A percentile compares a stretch with the other conserved stretches of the same genome.
These are phyloP conservation scores for Acrobasis suavella DNA, from an alignment of 2,888 invertebrate genomes.

Conservation along the genomic window DNA sequence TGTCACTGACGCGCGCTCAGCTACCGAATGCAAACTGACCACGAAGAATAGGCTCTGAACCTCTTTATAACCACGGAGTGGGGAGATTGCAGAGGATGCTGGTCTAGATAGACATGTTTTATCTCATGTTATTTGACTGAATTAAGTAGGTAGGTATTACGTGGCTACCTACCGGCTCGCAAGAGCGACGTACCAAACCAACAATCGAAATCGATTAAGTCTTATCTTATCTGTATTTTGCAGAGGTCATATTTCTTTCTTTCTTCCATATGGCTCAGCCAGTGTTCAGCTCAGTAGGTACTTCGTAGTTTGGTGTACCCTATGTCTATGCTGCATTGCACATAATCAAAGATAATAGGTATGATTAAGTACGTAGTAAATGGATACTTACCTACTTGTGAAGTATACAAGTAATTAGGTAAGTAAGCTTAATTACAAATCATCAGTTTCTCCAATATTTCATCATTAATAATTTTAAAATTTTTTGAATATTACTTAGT, in stretches of 20 bases:
- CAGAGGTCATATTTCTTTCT: no score
- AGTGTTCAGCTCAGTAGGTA: neutral
- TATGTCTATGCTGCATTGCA: no score
- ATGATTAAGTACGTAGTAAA: no score
- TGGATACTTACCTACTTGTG: no score
- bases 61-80: slow-evolving; percentile 54
- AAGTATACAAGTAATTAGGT: no score
- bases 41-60: slow-evolving; percentile 37
- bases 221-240: slow-evolving; percentile 6
- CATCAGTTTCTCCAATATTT: no score
- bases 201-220: slow-evolving; percentile 27
- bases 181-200: slow-evolving; percentile 26
- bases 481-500: no score
- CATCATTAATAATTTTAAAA: no score
- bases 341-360: no score
- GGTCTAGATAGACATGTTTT: slow-evolving; percentile 20
- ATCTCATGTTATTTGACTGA: neutral
- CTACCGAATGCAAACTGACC: slow-evolving; percentile 51
- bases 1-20: slow-evolving; percentile 43
- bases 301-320: no score
- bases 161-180: neutral
- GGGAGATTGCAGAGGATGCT: slow-evolving; percentile 34
- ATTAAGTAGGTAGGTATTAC: neutral
- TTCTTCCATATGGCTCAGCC: no score
- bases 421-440: no score